Percentiles rank a stretch among this genome's conserved stretches.
Conservation (phyloP, 2,113 vertebrate genomes). For the Mesembrinibis cayennensis region DNA sequence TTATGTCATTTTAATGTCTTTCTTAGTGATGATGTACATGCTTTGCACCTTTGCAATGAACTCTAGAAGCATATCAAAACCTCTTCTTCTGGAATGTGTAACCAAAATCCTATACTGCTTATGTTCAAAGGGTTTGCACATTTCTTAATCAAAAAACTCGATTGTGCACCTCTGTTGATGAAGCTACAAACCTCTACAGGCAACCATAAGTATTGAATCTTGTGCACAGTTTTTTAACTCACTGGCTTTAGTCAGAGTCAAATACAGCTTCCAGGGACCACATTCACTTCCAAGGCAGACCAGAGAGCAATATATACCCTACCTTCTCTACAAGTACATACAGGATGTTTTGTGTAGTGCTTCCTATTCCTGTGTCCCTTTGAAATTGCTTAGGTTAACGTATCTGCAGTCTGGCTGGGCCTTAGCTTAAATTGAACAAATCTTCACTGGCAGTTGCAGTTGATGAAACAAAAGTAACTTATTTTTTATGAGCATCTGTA, state of each 20-base stretch:
- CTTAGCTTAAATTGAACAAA: background rate
- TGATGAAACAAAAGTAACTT: background rate
- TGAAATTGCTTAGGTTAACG: background rate
- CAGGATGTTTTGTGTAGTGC: background rate
- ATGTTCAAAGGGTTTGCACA: background rate
- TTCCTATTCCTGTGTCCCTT: background rate
- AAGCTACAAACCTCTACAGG: background rate
- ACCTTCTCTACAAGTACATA: background rate
- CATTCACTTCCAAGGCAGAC: background rate
- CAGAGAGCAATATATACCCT: background rate
- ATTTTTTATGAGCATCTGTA: background rate
- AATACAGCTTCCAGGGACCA: background rate
- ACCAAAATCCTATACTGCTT: background rate
- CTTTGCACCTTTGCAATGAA: background rate
- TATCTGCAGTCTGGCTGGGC: background rate
- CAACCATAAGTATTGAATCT: background rate
- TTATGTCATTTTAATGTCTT: background rate
- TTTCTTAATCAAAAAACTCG: background rate
- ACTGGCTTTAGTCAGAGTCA: background rate
- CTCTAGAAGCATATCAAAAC: background rate
- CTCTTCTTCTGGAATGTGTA: background rate
- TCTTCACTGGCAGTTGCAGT: background rate
- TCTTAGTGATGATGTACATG: background rate
- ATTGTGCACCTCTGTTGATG: accelerated
- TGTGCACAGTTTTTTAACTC: background rate